Percentiles rank a stretch among this genome's conserved stretches.
phyloP scores from a whole-genome alignment of 2,888 invertebrate species.

The Pammene aurita region DNA sequence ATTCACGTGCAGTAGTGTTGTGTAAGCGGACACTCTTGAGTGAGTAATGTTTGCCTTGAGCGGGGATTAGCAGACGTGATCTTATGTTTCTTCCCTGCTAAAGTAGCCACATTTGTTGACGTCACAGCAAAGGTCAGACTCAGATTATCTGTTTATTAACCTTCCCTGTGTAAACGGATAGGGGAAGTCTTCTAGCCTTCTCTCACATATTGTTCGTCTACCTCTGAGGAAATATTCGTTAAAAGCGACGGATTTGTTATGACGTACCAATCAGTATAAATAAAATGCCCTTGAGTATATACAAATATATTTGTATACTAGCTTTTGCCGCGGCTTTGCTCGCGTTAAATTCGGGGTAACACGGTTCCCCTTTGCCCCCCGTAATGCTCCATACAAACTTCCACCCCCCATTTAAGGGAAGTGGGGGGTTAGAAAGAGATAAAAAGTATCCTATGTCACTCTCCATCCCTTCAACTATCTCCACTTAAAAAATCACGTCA shows the following conservation, averaged over 20 bases:
- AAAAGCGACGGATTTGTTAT: not conserved
- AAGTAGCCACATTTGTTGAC: slow-evolving; percentile 31
- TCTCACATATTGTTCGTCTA: slow-evolving; percentile 15
- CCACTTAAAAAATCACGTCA: too few relatives aligned
- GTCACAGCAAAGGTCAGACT: slow-evolving; percentile 25
- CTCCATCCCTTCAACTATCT: too few relatives aligned
- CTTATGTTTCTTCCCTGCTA: slow-evolving; percentile 18
- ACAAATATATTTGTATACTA: too few relatives aligned
- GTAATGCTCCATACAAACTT: too few relatives aligned
- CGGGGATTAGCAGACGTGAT: slow-evolving; percentile 12
- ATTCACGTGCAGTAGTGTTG: slow-evolving; percentile 11
- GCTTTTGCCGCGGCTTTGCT: too few relatives aligned
- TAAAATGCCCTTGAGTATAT: too few relatives aligned
- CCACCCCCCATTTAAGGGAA: too few relatives aligned
- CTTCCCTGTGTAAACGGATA: slow-evolving; percentile 28
- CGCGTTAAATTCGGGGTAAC: too few relatives aligned
- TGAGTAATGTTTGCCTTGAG: slow-evolving; percentile 14
- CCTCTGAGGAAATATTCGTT: not conserved
- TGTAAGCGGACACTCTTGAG: not conserved
- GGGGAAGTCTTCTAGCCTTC: slow-evolving; percentile 10
- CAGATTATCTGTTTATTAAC: slow-evolving; percentile 36
- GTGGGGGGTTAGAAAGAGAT: too few relatives aligned
- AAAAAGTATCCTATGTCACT: too few relatives aligned
- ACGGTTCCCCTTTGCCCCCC: too few relatives aligned
- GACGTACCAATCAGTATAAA: too few relatives aligned